Percentiles rank a stretch among this genome's conserved stretches.
These are phyloP conservation scores for Drosophila kohkoa DNA, from an alignment of 1,140 invertebrate species.

Conservation along the genomic window DNA sequence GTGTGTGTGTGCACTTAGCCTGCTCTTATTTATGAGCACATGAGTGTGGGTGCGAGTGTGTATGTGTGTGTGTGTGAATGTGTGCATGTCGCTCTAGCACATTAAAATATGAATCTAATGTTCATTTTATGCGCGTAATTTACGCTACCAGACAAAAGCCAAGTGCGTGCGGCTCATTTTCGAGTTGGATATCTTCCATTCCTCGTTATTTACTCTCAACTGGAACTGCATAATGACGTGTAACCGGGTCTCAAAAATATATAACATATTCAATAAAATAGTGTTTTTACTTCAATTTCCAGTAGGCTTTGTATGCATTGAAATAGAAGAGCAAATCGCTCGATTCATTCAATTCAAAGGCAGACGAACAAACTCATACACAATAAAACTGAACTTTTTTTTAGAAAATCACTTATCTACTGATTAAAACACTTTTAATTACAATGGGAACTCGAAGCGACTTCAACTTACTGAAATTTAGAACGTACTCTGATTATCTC, in stretches of 20 bases:
- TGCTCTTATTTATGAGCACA: conserved; percentile 62
- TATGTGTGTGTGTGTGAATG: conserved; percentile 12
- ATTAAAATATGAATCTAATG: conserved; percentile 83
- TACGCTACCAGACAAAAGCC: conserved; percentile 63
- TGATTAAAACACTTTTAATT: background rate
- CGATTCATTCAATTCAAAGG: background rate
- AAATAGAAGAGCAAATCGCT: too few species aligned
- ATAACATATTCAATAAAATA: background rate
- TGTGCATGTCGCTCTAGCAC: conserved; percentile 31
- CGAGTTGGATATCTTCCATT: background rate
- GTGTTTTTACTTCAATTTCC: background rate
- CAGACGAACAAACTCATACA: background rate
- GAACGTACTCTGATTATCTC: conserved; percentile 52
- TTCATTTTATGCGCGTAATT: conserved; percentile 83
- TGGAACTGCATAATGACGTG: conserved; percentile 21
- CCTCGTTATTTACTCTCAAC: background rate
- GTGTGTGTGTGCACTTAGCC: conserved; percentile 43
- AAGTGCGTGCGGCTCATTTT: conserved; percentile 58
- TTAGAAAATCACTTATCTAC: background rate
- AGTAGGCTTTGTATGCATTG: background rate
- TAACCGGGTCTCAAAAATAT: conserved; percentile 1
- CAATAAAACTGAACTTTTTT: background rate
- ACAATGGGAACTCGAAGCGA: conserved; percentile 35
- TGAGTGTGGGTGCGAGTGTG: background rate
- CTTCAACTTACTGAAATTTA: conserved; percentile 51